Percentiles rank a stretch among this genome's conserved stretches.
Conservation (phyloP, 2,888 invertebrate species). For the Epiblema foenella region DNA sequence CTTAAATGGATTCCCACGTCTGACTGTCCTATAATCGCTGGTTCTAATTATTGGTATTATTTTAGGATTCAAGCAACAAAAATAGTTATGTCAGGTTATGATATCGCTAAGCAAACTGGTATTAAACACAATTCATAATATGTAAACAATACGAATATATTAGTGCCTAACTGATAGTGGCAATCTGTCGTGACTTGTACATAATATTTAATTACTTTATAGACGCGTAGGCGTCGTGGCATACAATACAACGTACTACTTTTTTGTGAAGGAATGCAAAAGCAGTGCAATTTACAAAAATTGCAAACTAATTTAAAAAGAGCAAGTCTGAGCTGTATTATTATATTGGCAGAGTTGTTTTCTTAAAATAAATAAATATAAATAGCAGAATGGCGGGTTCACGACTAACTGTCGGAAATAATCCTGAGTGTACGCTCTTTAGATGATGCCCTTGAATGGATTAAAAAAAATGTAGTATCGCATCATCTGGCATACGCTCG, state of each 20-base stretch:
- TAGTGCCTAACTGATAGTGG: background rate
- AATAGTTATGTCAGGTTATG: background rate
- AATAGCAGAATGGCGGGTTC: background rate
- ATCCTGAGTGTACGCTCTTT: background rate
- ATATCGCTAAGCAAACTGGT: slow-evolving; percentile 33
- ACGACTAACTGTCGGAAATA: slow-evolving; percentile 8
- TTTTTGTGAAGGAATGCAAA: background rate
- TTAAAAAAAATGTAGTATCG: background rate
- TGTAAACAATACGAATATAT: slow-evolving; percentile 21
- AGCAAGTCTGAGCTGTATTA: background rate
- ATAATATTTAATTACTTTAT: slow-evolving; percentile 1
- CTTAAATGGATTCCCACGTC: no score
- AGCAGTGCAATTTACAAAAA: background rate
- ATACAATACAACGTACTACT: slow-evolving; percentile 1
- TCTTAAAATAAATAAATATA: slow-evolving; percentile 17
- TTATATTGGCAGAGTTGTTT: background rate
- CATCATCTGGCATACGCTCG: background rate
- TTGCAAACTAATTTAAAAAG: slow-evolving; percentile 12
- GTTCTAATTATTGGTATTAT: background rate
- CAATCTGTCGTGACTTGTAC: slow-evolving; percentile 11
- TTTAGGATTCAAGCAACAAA: background rate
- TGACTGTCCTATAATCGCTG: background rate
- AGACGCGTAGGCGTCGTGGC: slow-evolving; percentile 2
- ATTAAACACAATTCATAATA: background rate
- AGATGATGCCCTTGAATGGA: background rate